These are phyloP conservation scores for Actinia tenebrosa DNA, from an alignment of 64 coral and sea anemone species.

Conservation along the genomic window DNA sequence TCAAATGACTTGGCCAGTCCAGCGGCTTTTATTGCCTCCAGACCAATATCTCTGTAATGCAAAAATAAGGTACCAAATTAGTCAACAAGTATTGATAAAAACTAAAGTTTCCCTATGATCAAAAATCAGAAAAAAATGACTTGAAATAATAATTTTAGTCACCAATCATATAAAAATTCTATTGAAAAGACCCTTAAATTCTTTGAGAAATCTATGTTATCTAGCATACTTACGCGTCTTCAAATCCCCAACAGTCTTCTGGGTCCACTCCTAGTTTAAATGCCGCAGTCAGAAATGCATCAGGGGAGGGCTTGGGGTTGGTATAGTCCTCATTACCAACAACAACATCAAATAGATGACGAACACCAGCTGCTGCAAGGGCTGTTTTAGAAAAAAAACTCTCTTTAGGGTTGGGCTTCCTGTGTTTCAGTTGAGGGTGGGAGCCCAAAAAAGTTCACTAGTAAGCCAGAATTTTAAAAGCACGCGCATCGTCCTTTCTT, in stretches of 20 bases:
- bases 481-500: too few species aligned
- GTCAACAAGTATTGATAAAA: background rate
- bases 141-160: too few species aligned
- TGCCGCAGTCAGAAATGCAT: slow-evolving; percentile 68
- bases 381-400: slow-evolving; percentile 17
- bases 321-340: slow-evolving; percentile 81
- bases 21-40: slow-evolving; percentile 66
- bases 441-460: background rate
- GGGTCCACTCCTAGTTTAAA: slow-evolving; percentile 55
- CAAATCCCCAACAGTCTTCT: slow-evolving; percentile 84
- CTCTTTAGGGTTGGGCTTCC: background rate
- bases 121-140: too few species aligned
- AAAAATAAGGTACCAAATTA: background rate
- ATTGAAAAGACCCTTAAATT: too few species aligned
- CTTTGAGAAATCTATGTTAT: background rate
- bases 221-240: slow-evolving; percentile 74
- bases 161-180: too few species aligned
- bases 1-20: slow-evolving; percentile 69
- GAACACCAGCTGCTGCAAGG: slow-evolving; percentile 50
- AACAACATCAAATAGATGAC: slow-evolving; percentile 69
- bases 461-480: background rate
- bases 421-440: background rate
- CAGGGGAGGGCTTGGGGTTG: slow-evolving; percentile 64
- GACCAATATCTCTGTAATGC: slow-evolving; percentile 69
- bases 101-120: background rate